Base-by-base conservation (phyloP, 2,113 vertebrate species). In the Halcyon senegalensis region DNA sequence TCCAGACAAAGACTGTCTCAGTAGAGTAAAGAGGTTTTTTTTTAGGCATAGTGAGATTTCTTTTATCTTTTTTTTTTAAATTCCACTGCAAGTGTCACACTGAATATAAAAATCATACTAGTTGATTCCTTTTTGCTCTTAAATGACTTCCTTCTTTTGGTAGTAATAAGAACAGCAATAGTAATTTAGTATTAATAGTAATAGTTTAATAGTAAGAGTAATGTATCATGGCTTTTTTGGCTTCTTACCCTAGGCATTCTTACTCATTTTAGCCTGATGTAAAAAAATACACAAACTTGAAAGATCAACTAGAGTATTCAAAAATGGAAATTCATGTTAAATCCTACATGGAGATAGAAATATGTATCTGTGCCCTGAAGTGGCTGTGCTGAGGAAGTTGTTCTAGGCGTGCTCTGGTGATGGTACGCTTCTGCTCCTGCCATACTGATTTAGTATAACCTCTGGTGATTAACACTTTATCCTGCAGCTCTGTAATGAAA, bases 201-300 rank as follows among this genome's bases (percentile, higher is more conserved):
- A 33, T 18, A 58, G 31, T 58, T 53, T 53, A 53, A 53, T 53
- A 53, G 21, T 48, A n/a, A 18, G 56, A 74, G 9, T 31, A 51
- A 43, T 68, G 81, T 55, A 27, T 51, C 0, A 0, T 37, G 0
- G 6, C 44, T 75, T 75, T 75, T 87, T 44, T 76, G 21, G 3
- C 39, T n/a, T 81, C 16, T 56, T 91, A 41, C 25, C 55, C 2
- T 37, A 18, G 27, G 15, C 27, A 19, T 76, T 81, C 33, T 30
- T 87, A 27, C 11, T 58, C 6, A 30, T n/a, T 64, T 80, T 74
- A 66, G 20, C 41, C n/a, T 70, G n/a, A 79, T 35, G 59, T 58
- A 33, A 43, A 88, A 67, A 83, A 63, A 33, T 9, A 37, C 0
- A 2, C 0, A 2, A 78, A 53, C 14, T 58, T 33, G 13, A 24